Percentiles rank a stretch among this genome's conserved stretches.
Evolutionary conservation across 2,113 vertebrate genomes (phyloP).

Genomic region (Mobula hypostoma): DNA sequence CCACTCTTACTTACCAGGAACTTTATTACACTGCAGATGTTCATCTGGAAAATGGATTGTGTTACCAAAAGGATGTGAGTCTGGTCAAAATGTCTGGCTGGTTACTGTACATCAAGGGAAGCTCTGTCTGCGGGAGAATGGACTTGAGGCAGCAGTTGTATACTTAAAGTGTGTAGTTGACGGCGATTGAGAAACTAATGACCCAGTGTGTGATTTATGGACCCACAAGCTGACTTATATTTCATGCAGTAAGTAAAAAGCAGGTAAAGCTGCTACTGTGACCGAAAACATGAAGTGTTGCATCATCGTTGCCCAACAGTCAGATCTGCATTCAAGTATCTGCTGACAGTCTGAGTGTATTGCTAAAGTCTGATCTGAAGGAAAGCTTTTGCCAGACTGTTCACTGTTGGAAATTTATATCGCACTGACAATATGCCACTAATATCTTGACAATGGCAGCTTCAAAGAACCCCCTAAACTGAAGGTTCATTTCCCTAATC

Average conservation of each 20-base stretch:
- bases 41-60: constrained; percentile 41
- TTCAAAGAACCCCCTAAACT: background rate
- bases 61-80: constrained; percentile 40
- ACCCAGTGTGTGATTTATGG: constrained; percentile 45
- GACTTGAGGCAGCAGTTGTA: constrained; percentile 37
- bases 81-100: constrained; percentile 44
- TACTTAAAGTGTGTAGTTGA: constrained; percentile 23
- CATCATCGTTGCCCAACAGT: background rate
- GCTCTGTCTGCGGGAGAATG: background rate
- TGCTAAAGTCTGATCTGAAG: background rate
- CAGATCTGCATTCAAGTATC: constrained; percentile 2
- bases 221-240: constrained; percentile 48
- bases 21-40: background rate
- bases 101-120: background rate
- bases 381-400: background rate
- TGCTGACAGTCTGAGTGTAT: background rate
- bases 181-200: constrained; percentile 40
- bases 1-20: constrained; percentile 40
- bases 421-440: background rate
- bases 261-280: constrained; percentile 7
- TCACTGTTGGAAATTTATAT: background rate
- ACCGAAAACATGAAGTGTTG: background rate
- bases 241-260: constrained; percentile 35
- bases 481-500: background rate
- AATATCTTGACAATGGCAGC: background rate